phyloP scores from a whole-genome alignment of 1,140 invertebrate genomes.

The Stratiolaelaps scimitus region DNA sequence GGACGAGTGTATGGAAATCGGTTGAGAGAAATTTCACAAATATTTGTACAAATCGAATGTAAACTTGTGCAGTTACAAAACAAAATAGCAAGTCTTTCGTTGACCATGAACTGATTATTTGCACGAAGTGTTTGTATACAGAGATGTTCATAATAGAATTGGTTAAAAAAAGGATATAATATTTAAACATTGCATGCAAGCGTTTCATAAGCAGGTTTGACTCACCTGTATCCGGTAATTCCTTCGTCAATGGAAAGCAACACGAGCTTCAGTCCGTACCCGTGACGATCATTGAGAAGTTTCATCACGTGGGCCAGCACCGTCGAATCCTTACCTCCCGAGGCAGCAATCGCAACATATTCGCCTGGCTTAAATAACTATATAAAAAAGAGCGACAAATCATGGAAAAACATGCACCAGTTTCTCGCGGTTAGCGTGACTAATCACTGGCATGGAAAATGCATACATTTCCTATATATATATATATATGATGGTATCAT shows the following conservation, averaged over 20 bases:
- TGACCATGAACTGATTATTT: conserved; percentile 22
- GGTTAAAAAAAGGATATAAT: conserved; percentile 3
- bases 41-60: no score
- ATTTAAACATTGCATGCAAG: conserved; percentile 29
- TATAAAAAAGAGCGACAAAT: background rate
- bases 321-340: conserved; percentile 98
- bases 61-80: no score
- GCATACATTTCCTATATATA: no score
- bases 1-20: no score
- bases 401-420: no score
- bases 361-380: conserved; percentile 70
- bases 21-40: no score
- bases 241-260: conserved; percentile 97
- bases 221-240: conserved; percentile 57
- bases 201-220: background rate
- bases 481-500: no score
- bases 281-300: conserved; percentile 72
- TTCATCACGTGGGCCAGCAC: conserved; percentile 86
- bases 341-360: conserved; percentile 86
- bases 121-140: conserved; percentile 10
- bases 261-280: conserved; percentile 80
- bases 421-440: no score
- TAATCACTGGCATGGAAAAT: no score
- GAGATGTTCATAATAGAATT: background rate
- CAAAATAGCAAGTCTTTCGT: conserved; percentile 36